A percentile compares a stretch with the other conserved stretches of the same genome.
phyloP scores from a whole-genome alignment of 1,140 invertebrate species.

The Drosophila lini region DNA sequence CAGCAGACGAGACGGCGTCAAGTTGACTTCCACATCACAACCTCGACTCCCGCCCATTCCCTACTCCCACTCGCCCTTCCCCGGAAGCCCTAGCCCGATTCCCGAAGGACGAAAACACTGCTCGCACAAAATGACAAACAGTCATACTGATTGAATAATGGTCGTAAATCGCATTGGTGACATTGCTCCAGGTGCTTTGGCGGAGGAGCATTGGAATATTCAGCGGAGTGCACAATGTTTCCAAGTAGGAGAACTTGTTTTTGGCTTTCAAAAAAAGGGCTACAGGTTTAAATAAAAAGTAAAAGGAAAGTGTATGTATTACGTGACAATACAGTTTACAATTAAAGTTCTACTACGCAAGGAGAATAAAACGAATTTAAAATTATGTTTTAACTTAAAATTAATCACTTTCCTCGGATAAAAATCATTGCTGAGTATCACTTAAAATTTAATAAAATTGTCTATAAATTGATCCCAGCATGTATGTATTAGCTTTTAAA shows the following conservation, averaged over 20 bases:
- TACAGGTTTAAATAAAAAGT: slow-evolving; percentile 1
- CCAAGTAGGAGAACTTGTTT: not conserved
- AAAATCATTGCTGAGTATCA: not conserved
- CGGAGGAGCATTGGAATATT: slow-evolving; percentile 16
- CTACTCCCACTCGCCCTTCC: not conserved
- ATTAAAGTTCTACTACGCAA: too few species aligned
- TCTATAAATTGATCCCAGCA: too few species aligned
- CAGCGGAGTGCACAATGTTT: slow-evolving; percentile 11
- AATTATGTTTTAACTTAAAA: not conserved
- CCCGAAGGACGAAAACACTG: slow-evolving; percentile 35
- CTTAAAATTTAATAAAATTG: not conserved
- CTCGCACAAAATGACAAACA: slow-evolving; percentile 80
- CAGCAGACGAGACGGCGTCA: slow-evolving; percentile 80
- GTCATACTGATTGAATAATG: slow-evolving; percentile 83
- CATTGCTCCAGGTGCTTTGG: slow-evolving; percentile 50
- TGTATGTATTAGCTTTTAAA: not conserved
- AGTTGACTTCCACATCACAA: slow-evolving; percentile 67
- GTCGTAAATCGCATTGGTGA: slow-evolving; percentile 81
- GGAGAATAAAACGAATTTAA: not conserved
- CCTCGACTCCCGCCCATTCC: slow-evolving; percentile 28
- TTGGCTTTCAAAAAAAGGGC: slow-evolving; percentile 6
- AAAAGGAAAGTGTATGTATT: not conserved
- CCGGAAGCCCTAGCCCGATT: not conserved
- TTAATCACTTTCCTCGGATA: not conserved
- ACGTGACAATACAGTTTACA: not conserved